These are phyloP conservation scores for Verasper variegatus DNA, from an alignment of 2,113 vertebrate genomes.

Conservation along the genomic window DNA sequence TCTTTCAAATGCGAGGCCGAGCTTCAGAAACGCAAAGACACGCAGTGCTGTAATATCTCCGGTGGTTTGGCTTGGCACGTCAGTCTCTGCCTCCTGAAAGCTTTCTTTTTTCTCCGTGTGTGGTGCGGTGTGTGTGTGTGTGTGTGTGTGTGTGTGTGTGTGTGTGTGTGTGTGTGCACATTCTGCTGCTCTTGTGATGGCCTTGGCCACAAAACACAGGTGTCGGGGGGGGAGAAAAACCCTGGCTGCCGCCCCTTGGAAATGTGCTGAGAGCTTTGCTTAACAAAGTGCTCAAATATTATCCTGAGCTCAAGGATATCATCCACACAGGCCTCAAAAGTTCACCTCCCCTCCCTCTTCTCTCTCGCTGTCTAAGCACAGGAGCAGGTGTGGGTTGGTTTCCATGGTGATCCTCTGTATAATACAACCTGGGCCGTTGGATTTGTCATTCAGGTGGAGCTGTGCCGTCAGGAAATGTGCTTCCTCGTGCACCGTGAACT, in stretches of 20 bases:
- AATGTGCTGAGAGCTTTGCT: slow-evolving; percentile 72
- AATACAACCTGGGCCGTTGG: slow-evolving; percentile 58
- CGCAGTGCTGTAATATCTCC: slow-evolving; percentile 40
- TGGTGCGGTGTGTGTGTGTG: slow-evolving; percentile 46
- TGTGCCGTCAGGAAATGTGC: slow-evolving; percentile 44
- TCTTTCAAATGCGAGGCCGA: slow-evolving; percentile 45
- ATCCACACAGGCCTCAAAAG: slow-evolving; percentile 71
- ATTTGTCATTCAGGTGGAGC: slow-evolving; percentile 65
- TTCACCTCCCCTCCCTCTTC: slow-evolving; percentile 57
- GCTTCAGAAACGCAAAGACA: slow-evolving; percentile 38
- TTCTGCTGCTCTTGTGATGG: slow-evolving; percentile 44
- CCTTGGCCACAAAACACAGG: slow-evolving; percentile 67
- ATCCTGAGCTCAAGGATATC: slow-evolving; percentile 76
- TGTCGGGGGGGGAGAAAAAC: slow-evolving; percentile 43
- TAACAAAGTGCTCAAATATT: slow-evolving; percentile 77
- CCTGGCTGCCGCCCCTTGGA: slow-evolving; percentile 39
- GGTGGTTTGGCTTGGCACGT: slow-evolving; percentile 63
- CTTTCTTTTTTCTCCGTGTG: slow-evolving; percentile 64
- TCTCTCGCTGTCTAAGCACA: slow-evolving; percentile 48
- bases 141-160: slow-evolving; percentile 4
- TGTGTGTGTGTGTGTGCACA: not conserved
- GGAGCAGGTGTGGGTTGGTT: slow-evolving; percentile 78
- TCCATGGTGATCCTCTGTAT: slow-evolving; percentile 60
- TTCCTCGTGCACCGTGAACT: slow-evolving; percentile 28
- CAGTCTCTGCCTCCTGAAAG: slow-evolving; percentile 6